Base-by-base conservation (phyloP, 2,113 vertebrate species). In the Ceuthmochares aereus region DNA sequence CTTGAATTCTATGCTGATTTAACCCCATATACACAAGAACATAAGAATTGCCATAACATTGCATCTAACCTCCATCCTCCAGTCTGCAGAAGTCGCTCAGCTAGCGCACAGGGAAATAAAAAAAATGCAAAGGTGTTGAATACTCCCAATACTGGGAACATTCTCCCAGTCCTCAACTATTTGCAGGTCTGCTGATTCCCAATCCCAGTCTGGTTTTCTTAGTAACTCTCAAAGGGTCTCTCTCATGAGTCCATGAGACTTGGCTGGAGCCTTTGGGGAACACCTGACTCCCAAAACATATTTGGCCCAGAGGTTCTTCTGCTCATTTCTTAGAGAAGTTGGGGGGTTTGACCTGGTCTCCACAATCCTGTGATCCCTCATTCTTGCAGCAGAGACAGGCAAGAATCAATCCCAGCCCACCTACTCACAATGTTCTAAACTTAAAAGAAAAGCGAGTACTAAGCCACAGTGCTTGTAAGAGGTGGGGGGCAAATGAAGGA, bases 381-480 rank as follows among this genome's bases (percentile, higher is more conserved):
- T 73, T 88, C 34, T 88, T 10, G 12, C 76, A 9, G 51, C 84
- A 74, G 83, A 77, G 36, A 51, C 13, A 66, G 34, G 14, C 32
- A 92, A 62, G 32, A 86, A 63, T 47, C 37, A 55, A 21, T 25
- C 43, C 51, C 56, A 93, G 13, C 60, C 7, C 30, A 54, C 21
- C 42, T n/a, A 80, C 15, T 91, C 34, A 36, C 22, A 55, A 43
- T 54, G 56, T 84, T 84, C 90, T 75, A 73, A 89, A 96, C 68
- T 86, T 95, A 64, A 84, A 74, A 78, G 66, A 52, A 55, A 96
- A 90, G 81, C 43, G 73, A 62, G 54, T 18, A 84, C 70, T 54
- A 76, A 94, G 55, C 26, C 74, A 55, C 32, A 55, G 56, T 52
- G 51, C 74, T 96, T 95, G 93, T 85, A 94, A 95, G 92, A 92